Evolutionary conservation across 2,888 invertebrate genomes (phyloP).

Genomic region (Aleiodes leptofemur): DNA sequence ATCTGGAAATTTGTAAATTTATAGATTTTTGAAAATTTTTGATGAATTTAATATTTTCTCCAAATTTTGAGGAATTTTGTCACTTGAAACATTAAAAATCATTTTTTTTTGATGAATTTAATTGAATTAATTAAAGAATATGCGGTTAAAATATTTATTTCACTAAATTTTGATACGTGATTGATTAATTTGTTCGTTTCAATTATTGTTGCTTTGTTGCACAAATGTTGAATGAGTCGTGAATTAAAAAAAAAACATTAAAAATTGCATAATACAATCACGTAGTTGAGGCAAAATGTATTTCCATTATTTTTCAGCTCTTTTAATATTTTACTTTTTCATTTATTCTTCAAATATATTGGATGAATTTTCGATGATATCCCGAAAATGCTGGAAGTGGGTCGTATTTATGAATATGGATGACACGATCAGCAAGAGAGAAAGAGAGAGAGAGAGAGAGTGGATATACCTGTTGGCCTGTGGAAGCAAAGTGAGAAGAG

Average conservation of each 20-base stretch:
- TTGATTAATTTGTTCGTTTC: too few relatives aligned
- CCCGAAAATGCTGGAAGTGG: conserved; percentile 16
- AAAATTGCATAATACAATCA: conserved; percentile 8
- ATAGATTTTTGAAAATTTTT: too few relatives aligned
- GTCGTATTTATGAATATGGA: conserved; percentile 49
- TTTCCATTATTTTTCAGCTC: background rate
- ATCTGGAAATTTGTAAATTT: too few relatives aligned
- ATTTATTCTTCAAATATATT: background rate
- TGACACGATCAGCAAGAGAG: conserved; percentile 46
- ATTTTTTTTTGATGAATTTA: too few relatives aligned
- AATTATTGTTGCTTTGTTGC: background rate
- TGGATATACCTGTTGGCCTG: background rate
- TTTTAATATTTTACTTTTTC: conserved; percentile 1
- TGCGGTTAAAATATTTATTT: too few relatives aligned
- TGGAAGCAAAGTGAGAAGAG: conserved; percentile 27
- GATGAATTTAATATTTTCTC: too few relatives aligned
- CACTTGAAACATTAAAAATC: too few relatives aligned
- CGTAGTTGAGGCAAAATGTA: conserved; percentile 4
- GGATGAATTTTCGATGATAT: conserved; percentile 5
- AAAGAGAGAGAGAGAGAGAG: background rate
- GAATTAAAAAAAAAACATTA: background rate
- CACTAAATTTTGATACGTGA: too few relatives aligned
- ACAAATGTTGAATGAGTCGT: background rate
- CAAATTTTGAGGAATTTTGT: too few relatives aligned
- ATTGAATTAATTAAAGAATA: too few relatives aligned